A percentile compares a stretch with the other conserved stretches of the same genome.
These are phyloP conservation scores for Pangasianodon hypophthalmus DNA, from an alignment of 2,113 vertebrate genomes.

Conservation along the genomic window DNA sequence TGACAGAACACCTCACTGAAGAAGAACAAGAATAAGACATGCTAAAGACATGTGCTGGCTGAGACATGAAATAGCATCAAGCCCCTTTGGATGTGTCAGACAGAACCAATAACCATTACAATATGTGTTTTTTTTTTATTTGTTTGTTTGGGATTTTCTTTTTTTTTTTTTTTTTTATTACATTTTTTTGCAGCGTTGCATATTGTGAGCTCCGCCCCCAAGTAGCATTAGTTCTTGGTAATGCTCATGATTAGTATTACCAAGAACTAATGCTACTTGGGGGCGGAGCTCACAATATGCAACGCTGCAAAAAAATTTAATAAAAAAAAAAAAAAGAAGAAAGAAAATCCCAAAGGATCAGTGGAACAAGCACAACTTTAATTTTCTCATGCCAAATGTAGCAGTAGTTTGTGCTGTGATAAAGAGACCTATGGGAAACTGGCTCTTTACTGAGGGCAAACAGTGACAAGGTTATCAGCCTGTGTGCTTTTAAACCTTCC, in stretches of 20 bases:
- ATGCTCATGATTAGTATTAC: too few species aligned
- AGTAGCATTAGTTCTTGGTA: neutral
- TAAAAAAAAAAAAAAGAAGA: neutral
- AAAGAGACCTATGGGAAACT: conserved; percentile 11
- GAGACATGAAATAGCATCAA: neutral
- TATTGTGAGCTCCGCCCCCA: neutral
- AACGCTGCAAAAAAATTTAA: too few species aligned
- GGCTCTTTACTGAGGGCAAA: conserved; percentile 14
- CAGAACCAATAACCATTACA: neutral
- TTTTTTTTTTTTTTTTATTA: neutral
- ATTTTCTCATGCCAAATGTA: neutral
- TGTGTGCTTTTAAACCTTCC: conserved; percentile 15
- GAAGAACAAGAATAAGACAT: neutral
- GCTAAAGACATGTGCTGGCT: neutral
- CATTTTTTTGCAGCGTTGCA: neutral
- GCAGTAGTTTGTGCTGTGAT: conserved; percentile 2
- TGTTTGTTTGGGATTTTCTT: neutral
- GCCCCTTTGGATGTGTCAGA: neutral
- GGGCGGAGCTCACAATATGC: neutral
- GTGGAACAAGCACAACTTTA: neutral
- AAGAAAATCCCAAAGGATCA: neutral
- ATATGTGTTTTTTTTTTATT: neutral
- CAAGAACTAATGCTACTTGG: neutral
- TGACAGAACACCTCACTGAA: neutral
- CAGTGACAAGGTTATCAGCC: conserved; percentile 40